Evolutionary conservation across 2,797 vertebrate genomes (phyloP).

Genomic region (Trichosurus vulpecula): DNA sequence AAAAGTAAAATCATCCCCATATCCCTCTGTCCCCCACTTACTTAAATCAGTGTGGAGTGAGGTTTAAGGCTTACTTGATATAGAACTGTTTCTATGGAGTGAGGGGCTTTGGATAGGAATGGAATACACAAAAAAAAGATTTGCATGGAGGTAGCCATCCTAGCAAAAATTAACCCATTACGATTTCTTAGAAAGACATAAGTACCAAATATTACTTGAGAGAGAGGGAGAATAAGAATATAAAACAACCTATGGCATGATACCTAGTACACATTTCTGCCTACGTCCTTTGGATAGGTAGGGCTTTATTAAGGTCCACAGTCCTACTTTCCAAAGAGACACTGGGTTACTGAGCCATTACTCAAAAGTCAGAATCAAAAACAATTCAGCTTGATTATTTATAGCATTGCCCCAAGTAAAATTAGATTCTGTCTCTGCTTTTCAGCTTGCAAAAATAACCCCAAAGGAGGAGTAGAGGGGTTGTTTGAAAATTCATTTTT

Average conservation of each 20-base stretch:
- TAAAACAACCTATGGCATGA: background rate
- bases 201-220: constrained; percentile 17
- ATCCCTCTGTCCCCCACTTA: background rate
- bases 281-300: constrained; percentile 37
- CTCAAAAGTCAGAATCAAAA: constrained; percentile 69
- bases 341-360: constrained; percentile 57
- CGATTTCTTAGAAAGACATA: background rate
- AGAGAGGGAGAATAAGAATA: background rate
- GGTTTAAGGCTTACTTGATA: background rate
- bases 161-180: background rate
- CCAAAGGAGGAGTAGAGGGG: constrained; percentile 57
- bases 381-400: constrained; percentile 64
- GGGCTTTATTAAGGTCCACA: constrained; percentile 30
- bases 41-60: background rate
- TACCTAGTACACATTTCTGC: too few species aligned
- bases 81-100: background rate
- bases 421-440: constrained; percentile 54
- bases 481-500: constrained; percentile 67
- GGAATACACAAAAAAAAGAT: background rate
- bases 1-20: background rate
- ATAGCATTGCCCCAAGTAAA: constrained; percentile 57
- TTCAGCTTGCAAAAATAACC: constrained; percentile 64
- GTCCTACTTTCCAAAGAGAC: constrained; percentile 58
- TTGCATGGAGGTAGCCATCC: background rate
- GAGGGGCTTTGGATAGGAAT: background rate